Evolutionary conservation across 2,888 invertebrate species (phyloP).

Genomic region (Nineta flava): DNA sequence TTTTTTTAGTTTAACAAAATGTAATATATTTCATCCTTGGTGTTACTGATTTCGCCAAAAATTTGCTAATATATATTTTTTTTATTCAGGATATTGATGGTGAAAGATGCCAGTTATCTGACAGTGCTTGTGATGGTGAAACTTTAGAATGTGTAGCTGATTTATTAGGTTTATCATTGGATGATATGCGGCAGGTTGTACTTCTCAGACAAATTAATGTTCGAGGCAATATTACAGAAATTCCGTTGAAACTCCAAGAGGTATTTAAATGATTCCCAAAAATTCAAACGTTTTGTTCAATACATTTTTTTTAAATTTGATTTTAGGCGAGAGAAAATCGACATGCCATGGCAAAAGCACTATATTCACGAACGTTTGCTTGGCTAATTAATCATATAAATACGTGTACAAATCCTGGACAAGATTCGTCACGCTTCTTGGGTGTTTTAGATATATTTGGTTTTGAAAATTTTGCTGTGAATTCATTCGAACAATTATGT

Average conservation of each 20-base stretch:
- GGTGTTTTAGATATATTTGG: constrained; percentile 89
- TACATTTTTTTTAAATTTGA: too few relatives aligned
- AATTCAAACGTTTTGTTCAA: too few relatives aligned
- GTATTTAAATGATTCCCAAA: constrained; percentile 24
- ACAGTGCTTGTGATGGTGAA: constrained; percentile 41
- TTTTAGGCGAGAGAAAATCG: constrained; percentile 71
- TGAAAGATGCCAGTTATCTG: constrained; percentile 61
- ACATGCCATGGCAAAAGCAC: constrained; percentile 84
- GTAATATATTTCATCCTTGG: too few relatives aligned
- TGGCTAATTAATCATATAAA: constrained; percentile 89
- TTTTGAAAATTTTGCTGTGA: constrained; percentile 81
- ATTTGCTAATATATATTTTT: constrained; percentile 18
- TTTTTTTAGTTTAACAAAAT: too few relatives aligned
- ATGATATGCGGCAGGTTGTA: constrained; percentile 60
- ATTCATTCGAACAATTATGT: constrained; percentile 84
- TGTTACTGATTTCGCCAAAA: too few relatives aligned
- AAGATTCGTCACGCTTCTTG: constrained; percentile 59
- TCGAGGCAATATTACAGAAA: constrained; percentile 82
- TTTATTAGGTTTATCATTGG: constrained; percentile 57
- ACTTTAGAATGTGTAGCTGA: constrained; percentile 57
- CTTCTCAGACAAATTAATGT: constrained; percentile 76
- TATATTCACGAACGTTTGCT: constrained; percentile 79
- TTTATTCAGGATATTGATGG: constrained; percentile 57
- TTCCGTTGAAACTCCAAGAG: constrained; percentile 74
- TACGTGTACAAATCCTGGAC: constrained; percentile 78